Evolutionary conservation across 2,797 vertebrate genomes (phyloP).

Genomic region (Sebastes diaconus): DNA sequence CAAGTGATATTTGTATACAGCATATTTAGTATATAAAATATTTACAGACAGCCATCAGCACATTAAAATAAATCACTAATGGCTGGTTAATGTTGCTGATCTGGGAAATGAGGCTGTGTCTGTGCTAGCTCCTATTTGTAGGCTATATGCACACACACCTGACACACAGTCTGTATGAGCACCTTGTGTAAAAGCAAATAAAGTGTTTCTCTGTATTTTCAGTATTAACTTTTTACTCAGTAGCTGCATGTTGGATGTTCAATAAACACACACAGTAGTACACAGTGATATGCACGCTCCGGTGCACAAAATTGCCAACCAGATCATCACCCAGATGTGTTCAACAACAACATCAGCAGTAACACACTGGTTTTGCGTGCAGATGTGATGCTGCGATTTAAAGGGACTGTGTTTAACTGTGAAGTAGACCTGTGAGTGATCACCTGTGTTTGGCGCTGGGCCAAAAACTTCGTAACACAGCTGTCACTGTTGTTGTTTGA

Average conservation of each 20-base stretch:
- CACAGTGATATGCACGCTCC: not conserved
- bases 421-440: not conserved
- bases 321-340: not conserved
- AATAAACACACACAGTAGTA: not conserved
- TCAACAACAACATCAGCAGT: not conserved
- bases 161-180: not conserved
- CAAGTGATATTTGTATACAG: too few relatives aligned
- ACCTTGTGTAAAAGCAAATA: not conserved
- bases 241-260: not conserved
- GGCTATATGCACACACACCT: not conserved
- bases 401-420: not conserved
- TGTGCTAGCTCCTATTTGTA: not conserved
- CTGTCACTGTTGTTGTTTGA: not conserved
- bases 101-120: not conserved
- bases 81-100: not conserved
- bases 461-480: not conserved
- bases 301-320: not conserved
- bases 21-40: too few relatives aligned
- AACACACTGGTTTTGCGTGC: not conserved
- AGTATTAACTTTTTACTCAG: not conserved
- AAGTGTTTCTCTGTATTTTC: not conserved
- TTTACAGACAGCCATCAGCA: not conserved
- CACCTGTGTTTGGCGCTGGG: not conserved
- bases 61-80: not conserved
- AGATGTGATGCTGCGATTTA: not conserved